A percentile compares a stretch with the other conserved stretches of the same genome.
Evolutionary conservation across 2,113 vertebrate genomes (phyloP).

Genomic region (Smithornis capensis): DNA sequence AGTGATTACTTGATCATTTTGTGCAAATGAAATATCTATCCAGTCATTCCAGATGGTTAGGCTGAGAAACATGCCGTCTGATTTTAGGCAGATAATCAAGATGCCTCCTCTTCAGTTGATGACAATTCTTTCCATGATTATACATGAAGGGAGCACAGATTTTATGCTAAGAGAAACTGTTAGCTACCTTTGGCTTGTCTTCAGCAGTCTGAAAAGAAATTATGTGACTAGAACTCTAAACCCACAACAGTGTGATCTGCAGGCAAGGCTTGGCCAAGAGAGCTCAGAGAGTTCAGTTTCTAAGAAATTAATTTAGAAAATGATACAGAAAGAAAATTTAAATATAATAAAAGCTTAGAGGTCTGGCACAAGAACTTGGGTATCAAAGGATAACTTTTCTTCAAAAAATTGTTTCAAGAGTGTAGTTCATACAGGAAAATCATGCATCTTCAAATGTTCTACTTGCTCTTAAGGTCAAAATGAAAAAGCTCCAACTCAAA

Average conservation of each 20-base stretch:
- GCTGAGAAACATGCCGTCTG: background rate
- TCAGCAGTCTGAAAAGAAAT: background rate
- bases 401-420: background rate
- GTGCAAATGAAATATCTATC: background rate
- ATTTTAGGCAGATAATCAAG: background rate
- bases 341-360: background rate
- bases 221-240: background rate
- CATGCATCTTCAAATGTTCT: background rate
- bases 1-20: background rate
- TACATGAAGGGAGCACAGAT: background rate
- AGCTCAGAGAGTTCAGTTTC: background rate
- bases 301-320: background rate
- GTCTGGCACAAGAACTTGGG: background rate
- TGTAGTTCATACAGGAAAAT: background rate
- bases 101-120: background rate
- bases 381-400: background rate
- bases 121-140: background rate
- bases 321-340: background rate
- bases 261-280: background rate
- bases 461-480: background rate
- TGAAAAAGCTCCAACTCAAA: background rate
- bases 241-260: background rate
- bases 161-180: background rate
- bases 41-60: background rate
- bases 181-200: background rate